Percentiles rank a stretch among this genome's conserved stretches.
phyloP scores from a whole-genome alignment of 2,113 vertebrate genomes.

The Petaurus breviceps region DNA sequence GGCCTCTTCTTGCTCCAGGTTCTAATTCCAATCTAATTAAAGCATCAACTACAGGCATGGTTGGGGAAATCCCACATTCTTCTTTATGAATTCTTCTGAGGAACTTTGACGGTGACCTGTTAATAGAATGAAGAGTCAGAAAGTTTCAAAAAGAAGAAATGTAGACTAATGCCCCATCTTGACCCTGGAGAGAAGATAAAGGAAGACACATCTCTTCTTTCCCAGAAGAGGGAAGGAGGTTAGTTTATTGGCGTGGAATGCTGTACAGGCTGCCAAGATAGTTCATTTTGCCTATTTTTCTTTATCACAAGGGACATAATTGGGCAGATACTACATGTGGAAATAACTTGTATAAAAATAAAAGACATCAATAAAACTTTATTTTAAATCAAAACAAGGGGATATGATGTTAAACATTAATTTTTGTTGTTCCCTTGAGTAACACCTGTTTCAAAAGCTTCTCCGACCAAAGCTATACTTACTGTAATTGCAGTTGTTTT shows the following conservation, averaged over 20 bases:
- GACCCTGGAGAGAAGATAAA: background rate
- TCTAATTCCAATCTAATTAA: background rate
- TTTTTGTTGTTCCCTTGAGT: background rate
- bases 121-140: conserved; percentile 36
- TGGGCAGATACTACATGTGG: background rate
- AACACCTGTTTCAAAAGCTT: background rate
- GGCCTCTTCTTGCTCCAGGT: conserved; percentile 24
- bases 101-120: conserved; percentile 92
- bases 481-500: background rate
- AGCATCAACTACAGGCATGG: background rate
- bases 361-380: background rate
- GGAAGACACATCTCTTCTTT: background rate
- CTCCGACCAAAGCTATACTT: background rate
- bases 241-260: background rate
- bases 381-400: background rate
- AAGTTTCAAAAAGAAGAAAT: background rate
- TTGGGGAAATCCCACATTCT: background rate
- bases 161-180: background rate
- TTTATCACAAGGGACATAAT: background rate
- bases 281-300: background rate
- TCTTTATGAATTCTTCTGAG: conserved; percentile 92
- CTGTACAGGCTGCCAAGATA: background rate
- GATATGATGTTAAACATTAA: background rate
- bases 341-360: background rate
- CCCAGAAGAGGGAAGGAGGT: background rate